Evolutionary conservation across 2,113 vertebrate species (phyloP).

Genomic region (Periophthalmus modestus): DNA sequence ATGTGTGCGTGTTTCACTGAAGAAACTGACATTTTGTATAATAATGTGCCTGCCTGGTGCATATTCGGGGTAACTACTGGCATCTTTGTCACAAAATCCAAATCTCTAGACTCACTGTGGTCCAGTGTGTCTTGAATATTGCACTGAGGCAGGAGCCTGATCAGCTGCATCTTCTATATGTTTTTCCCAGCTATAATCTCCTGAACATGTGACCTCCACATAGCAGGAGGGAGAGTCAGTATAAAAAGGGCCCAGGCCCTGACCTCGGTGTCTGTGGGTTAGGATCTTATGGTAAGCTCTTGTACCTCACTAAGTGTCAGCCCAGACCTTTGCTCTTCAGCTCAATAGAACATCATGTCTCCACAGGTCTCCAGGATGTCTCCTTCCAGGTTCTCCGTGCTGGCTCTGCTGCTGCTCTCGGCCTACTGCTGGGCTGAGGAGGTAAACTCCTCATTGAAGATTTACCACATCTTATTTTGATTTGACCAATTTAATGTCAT

Average conservation of each 20-base stretch:
- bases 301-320: background rate
- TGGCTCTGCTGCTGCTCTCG: constrained; percentile 44
- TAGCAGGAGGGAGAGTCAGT: background rate
- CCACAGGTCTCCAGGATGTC: constrained; percentile 35
- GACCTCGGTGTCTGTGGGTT: background rate
- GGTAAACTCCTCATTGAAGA: background rate
- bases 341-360: constrained; percentile 3
- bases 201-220: background rate
- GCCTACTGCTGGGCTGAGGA: constrained; percentile 41
- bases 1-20: too few relatives aligned
- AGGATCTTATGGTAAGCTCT: background rate
- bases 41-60: too few relatives aligned
- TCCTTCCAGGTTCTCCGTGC: constrained; percentile 25
- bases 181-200: background rate
- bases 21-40: too few relatives aligned
- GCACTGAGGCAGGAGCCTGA: too few relatives aligned
- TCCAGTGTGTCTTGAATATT: too few relatives aligned
- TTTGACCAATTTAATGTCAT: background rate
- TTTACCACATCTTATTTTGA: background rate
- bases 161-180: background rate
- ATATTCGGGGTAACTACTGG: too few relatives aligned
- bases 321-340: background rate
- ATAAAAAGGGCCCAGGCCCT: background rate
- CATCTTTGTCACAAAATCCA: too few relatives aligned
- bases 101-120: too few relatives aligned